A percentile compares a stretch with the other conserved stretches of the same genome.
Conservation (phyloP, 2,888 invertebrate species). For the Phengaris alcon region DNA sequence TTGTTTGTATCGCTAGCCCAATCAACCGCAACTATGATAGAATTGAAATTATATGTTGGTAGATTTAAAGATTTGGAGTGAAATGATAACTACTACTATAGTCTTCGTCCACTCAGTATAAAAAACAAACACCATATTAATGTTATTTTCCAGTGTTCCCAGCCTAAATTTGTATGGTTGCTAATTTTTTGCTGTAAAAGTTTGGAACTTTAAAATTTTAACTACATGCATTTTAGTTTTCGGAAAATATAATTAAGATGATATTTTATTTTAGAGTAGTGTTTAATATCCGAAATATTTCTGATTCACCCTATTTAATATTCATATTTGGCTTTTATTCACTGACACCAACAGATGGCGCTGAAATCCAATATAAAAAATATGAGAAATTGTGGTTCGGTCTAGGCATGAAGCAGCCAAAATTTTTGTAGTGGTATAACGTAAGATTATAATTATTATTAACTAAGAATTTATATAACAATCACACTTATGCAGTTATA, state of each 20-base stretch:
- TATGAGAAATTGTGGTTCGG: neutral
- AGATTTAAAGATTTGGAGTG: too few species aligned
- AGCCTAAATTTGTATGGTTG: neutral
- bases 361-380: neutral
- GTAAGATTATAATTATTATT: constrained; percentile 15
- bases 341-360: too few species aligned
- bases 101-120: too few species aligned
- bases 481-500: neutral
- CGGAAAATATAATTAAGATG: too few species aligned
- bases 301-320: too few species aligned
- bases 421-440: constrained; percentile 17
- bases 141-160: too few species aligned
- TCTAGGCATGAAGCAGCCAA: constrained; percentile 16
- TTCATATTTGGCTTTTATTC: neutral
- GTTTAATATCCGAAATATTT: neutral
- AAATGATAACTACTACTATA: too few species aligned
- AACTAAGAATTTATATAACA: constrained; percentile 4
- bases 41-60: too few species aligned
- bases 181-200: constrained; percentile 1
- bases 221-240: too few species aligned
- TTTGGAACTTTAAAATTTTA: neutral
- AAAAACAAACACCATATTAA: too few species aligned
- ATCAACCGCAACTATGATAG: too few species aligned
- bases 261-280: neutral
- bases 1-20: neutral